phyloP scores from a whole-genome alignment of 2,113 vertebrate species.

The Leptodactylus fuscus region DNA sequence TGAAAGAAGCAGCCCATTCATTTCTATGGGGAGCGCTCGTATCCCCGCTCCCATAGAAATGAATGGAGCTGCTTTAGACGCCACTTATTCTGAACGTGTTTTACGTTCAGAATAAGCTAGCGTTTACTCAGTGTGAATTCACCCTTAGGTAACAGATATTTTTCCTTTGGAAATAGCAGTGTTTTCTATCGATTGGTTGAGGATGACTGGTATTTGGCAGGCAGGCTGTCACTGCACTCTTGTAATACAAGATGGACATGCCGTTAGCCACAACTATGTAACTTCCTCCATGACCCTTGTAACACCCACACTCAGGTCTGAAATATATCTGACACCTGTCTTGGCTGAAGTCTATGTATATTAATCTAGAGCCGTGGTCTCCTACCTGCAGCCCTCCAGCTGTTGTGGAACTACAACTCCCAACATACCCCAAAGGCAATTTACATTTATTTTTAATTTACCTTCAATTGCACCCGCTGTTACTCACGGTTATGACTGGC shows the following conservation, averaged over 20 bases:
- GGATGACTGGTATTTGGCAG: conserved; percentile 2
- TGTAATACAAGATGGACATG: conserved; percentile 19
- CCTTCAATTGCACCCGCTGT: too few species aligned
- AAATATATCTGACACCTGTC: not conserved
- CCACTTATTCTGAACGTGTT: too few species aligned
- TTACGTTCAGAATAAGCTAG: too few species aligned
- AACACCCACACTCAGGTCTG: not conserved
- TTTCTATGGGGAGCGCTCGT: too few species aligned
- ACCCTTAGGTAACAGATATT: too few species aligned
- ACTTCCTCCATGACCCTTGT: not conserved
- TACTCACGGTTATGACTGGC: not conserved
- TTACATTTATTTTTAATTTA: too few species aligned
- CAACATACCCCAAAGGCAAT: not conserved
- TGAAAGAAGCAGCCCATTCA: too few species aligned
- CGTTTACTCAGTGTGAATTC: too few species aligned
- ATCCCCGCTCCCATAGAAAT: too few species aligned
- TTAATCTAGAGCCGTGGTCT: not conserved
- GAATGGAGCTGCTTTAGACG: too few species aligned
- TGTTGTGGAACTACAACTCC: not conserved
- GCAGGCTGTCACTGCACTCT: not conserved
- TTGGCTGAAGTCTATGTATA: not conserved
- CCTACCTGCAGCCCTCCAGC: not conserved
- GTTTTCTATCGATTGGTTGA: not conserved
- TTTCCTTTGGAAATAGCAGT: not conserved
- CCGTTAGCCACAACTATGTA: fast-evolving